These are phyloP conservation scores for Chrysolina americana DNA, from an alignment of 2,888 invertebrate species.

Conservation along the genomic window DNA sequence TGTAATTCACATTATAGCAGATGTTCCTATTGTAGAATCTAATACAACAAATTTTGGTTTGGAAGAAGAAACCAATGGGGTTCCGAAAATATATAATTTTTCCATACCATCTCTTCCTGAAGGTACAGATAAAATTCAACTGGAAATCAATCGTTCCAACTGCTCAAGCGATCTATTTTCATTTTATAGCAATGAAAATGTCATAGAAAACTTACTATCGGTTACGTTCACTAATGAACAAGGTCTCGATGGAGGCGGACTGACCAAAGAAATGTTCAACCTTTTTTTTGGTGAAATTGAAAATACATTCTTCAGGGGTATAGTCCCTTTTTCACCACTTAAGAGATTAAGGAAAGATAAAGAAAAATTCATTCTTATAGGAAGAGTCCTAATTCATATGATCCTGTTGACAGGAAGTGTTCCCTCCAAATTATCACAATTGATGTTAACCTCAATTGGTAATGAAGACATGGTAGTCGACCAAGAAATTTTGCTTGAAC, in stretches of 20 bases:
- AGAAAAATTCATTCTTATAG: slow-evolving; percentile 12
- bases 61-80: not conserved
- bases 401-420: slow-evolving; percentile 28
- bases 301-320: slow-evolving; percentile 16
- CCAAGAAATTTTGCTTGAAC: slow-evolving; percentile 1
- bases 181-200: slow-evolving; percentile 22
- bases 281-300: slow-evolving; percentile 24
- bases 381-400: slow-evolving; percentile 27
- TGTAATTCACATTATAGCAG: not conserved
- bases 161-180: slow-evolving; percentile 19
- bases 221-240: slow-evolving; percentile 21
- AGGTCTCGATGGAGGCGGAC: slow-evolving; percentile 24
- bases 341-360: slow-evolving; percentile 20
- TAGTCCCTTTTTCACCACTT: slow-evolving; percentile 20
- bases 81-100: not conserved
- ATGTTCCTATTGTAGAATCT: not conserved
- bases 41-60: slow-evolving; percentile 8
- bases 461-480: slow-evolving; percentile 15
- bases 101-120: slow-evolving; percentile 2
- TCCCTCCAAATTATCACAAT: slow-evolving; percentile 21
- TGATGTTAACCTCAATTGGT: slow-evolving; percentile 21
- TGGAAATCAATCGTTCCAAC: slow-evolving; percentile 16
- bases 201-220: slow-evolving; percentile 17
- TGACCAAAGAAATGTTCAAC: slow-evolving; percentile 29
- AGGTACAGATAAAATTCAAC: not conserved